Conservation (phyloP, 2,888 invertebrate species). For the Fabriciana adippe region DNA sequence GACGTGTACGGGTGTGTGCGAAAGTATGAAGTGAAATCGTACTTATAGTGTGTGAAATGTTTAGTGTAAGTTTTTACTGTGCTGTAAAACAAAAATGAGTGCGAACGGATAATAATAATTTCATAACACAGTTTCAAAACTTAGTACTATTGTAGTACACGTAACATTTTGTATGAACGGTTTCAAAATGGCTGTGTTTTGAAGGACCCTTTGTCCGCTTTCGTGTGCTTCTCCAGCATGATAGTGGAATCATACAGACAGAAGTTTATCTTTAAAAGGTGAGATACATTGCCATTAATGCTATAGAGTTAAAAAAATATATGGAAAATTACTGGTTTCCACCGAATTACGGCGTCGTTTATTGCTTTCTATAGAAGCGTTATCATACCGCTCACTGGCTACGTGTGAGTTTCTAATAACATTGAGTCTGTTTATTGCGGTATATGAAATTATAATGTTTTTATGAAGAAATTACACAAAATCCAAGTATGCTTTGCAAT, state of each 20-base stretch:
- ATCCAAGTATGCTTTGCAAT: neutral
- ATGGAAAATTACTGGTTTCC: constrained; percentile 76
- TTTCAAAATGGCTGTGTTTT: constrained; percentile 89
- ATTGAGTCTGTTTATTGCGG: constrained; percentile 13
- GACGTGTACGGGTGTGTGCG: constrained; percentile 80
- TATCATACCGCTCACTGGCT: constrained; percentile 69
- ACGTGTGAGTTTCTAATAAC: constrained; percentile 75
- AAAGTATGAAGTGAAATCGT: constrained; percentile 82
- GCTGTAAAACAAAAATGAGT: constrained; percentile 77
- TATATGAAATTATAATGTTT: constrained; percentile 5
- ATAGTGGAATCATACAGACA: constrained; percentile 85
- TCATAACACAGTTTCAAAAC: constrained; percentile 56
- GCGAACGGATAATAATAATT: constrained; percentile 72
- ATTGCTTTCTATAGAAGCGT: constrained; percentile 76
- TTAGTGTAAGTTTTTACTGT: constrained; percentile 79
- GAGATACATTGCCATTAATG: constrained; percentile 62
- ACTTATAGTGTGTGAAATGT: constrained; percentile 80
- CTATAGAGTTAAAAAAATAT: constrained; percentile 50
- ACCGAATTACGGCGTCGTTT: constrained; percentile 65
- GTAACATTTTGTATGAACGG: constrained; percentile 78
- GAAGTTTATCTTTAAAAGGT: constrained; percentile 85
- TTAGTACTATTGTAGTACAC: constrained; percentile 66
- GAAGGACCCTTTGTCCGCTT: constrained; percentile 86
- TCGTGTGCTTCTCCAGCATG: constrained; percentile 85
- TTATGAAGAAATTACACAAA: neutral